phyloP scores from a whole-genome alignment of 2,113 vertebrate species.

The Takifugu bimaculatus region DNA sequence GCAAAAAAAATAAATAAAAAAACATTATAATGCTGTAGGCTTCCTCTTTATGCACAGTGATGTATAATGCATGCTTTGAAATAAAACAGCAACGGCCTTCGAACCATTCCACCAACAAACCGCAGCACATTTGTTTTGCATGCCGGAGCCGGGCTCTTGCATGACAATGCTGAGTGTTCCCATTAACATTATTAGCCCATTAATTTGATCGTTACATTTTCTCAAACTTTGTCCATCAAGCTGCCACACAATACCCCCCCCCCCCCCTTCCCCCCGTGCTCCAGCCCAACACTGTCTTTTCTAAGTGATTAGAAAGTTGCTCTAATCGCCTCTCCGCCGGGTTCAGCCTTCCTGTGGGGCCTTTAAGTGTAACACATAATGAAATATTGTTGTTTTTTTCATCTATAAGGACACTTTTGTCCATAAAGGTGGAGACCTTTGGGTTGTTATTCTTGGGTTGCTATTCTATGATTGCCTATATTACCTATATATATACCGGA shows the following conservation, averaged over 20 bases:
- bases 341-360: constrained; percentile 2
- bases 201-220: constrained; percentile 71
- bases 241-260: constrained; percentile 50
- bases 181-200: constrained; percentile 67
- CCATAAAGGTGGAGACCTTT: too few species aligned
- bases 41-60: constrained; percentile 77
- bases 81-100: constrained; percentile 78
- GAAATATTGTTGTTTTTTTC: too few species aligned
- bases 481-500: too few species aligned
- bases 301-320: constrained; percentile 59
- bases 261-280: background rate
- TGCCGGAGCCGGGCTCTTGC: constrained; percentile 71
- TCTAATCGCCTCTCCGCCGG: constrained; percentile 65
- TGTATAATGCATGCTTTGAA: constrained; percentile 80
- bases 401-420: too few species aligned
- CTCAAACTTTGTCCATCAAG: constrained; percentile 66
- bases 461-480: too few species aligned
- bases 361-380: background rate
- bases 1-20: constrained; percentile 58
- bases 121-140: constrained; percentile 74
- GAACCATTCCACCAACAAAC: constrained; percentile 69
- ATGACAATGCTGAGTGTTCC: constrained; percentile 70
- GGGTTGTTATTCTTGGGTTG: too few species aligned
- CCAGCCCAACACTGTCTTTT: constrained; percentile 35
- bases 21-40: constrained; percentile 75